Evolutionary conservation across 2,888 invertebrate genomes (phyloP), one percentile per base, ranked within the genome.

Genomic region (Sinotaia quadrata): DNA sequence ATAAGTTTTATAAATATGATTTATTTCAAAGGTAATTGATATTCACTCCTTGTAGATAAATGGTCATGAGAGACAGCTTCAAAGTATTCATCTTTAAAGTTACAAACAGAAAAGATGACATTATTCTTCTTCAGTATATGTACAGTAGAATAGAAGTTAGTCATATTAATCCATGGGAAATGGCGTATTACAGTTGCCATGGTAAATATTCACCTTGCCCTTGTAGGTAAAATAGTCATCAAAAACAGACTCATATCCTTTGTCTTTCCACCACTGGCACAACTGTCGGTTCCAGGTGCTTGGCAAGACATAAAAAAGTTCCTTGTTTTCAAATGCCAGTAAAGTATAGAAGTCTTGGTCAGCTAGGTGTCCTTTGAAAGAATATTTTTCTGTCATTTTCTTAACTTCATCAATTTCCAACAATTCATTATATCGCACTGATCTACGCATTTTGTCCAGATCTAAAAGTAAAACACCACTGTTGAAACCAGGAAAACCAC

Each of bases 311-410:
- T 93, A 92, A 80, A 95, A 92, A 56, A 94, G 87, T 74, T 92
- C 90, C 8, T 93, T 92, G 79, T 92, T 90, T 80, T 94, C 93
- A 76, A 91, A 91, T 12, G 92, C 92, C 12, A 94, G 81, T 37
- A 94, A 87, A 0, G 93, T 93, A 84, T 93, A 94, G 87, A 93
- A 93, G 88, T 94, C 94, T 87, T 95, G 94, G 87, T 95, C 94
- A 0, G 94, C 94, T 34, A 95, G 89, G 86, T 94, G 93, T 27
- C 87, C 88, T 73, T 85, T 82, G 72, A 88, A 88, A 31, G 78
- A 72, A 78, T 89, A 90, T 75, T 89, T 88, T 18, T 84, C 67
- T 18, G 87, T 84, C 24, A 89, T 68, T 4, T 72, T 62, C 27
- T 79, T 71, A 0, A 89, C 71, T 21, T 68, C 65, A 0, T 84